Conservation (phyloP, 2,113 vertebrate genomes). For the Nannobrachium achirus region DNA sequence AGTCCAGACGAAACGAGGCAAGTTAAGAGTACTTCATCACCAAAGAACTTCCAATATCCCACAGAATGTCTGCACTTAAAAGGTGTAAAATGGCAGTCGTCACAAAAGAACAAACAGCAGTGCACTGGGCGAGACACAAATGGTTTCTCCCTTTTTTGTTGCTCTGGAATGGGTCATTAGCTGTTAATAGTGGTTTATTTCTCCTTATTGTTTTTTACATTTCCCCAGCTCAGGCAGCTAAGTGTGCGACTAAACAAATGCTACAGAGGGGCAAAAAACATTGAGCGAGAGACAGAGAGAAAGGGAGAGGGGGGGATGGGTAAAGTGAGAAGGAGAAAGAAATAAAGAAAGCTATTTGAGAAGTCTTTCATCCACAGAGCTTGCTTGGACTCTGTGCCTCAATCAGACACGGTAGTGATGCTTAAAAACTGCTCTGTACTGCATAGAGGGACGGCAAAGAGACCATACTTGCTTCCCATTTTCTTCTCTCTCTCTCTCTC, state of each 20-base stretch:
- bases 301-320: neutral
- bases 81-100: neutral
- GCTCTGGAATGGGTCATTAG: constrained; percentile 25
- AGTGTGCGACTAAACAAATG: constrained; percentile 41
- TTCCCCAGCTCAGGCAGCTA: constrained; percentile 32
- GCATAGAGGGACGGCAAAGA: constrained; percentile 43
- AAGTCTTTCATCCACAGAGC: constrained; percentile 72
- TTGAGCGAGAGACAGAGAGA: no score
- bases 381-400: constrained; percentile 61
- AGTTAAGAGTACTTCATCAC: constrained; percentile 3
- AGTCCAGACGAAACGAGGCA: no score
- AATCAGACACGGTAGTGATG: constrained; percentile 70
- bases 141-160: constrained; percentile 5
- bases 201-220: constrained; percentile 51
- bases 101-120: constrained; percentile 6
- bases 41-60: neutral
- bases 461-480: constrained; percentile 41
- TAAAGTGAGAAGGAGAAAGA: constrained; percentile 7
- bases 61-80: neutral
- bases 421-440: constrained; percentile 63
- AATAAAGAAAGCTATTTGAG: constrained; percentile 55
- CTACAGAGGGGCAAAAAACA: constrained; percentile 45
- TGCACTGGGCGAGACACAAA: constrained; percentile 1
- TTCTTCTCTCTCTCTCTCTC: constrained; percentile 18
- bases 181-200: constrained; percentile 51